A percentile compares a stretch with the other conserved stretches of the same genome.
Evolutionary conservation across 2,113 vertebrate species (phyloP).

Genomic region (Platycercus adscitus): DNA sequence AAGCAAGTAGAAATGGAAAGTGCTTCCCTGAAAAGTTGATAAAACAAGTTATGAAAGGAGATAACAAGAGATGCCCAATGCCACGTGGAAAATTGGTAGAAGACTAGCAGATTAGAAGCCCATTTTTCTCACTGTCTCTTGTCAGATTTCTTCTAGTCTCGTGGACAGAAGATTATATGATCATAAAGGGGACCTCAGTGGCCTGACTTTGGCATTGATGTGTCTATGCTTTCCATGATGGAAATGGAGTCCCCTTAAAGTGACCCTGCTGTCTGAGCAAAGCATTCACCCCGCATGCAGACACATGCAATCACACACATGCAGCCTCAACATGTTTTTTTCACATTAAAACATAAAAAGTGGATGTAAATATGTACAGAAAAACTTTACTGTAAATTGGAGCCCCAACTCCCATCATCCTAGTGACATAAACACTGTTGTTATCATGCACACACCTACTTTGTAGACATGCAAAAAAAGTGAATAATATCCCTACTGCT

Average conservation of each 20-base stretch:
- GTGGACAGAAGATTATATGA: background rate
- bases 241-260: background rate
- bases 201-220: background rate
- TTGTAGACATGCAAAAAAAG: background rate
- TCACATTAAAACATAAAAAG: background rate
- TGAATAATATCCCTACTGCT: background rate
- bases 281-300: background rate
- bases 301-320: too few species aligned
- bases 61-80: background rate
- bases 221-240: background rate
- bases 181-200: background rate
- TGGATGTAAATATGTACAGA: background rate
- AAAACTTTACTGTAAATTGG: background rate
- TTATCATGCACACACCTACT: background rate
- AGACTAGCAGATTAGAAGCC: background rate
- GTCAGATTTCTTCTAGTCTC: background rate
- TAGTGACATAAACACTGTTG: background rate
- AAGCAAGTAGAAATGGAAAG: background rate
- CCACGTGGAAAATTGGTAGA: background rate
- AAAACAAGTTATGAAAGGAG: background rate
- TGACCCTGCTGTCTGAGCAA: fast-evolving
- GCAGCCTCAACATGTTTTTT: background rate
- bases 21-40: background rate
- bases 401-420: fast-evolving
- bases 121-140: background rate